Conservation (phyloP, 2,113 vertebrate genomes). For the Leucopternis melanops region DNA sequence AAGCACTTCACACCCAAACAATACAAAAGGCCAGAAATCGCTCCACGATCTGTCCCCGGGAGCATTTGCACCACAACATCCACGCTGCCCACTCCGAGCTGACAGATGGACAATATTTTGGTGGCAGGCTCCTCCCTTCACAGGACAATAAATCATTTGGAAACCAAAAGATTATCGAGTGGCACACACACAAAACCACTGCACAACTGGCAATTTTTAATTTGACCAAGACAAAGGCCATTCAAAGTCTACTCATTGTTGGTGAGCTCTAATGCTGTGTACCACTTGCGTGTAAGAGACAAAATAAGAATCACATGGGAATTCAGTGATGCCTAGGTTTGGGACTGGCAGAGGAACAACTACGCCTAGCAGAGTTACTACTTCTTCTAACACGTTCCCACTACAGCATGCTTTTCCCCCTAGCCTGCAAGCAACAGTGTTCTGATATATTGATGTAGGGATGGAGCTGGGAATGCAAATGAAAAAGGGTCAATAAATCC, state of each 20-base stretch:
- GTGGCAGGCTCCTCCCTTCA: background rate
- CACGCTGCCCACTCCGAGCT: background rate
- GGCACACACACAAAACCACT: background rate
- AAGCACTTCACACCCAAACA: background rate
- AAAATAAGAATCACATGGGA: background rate
- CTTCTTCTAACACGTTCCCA: background rate
- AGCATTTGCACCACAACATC: background rate
- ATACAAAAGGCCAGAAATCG: accelerated
- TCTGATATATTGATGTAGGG: background rate
- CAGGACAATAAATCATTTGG: background rate
- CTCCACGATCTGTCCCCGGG: accelerated
- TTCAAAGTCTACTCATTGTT: background rate
- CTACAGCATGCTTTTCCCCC: background rate
- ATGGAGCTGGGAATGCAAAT: background rate
- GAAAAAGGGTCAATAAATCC: background rate
- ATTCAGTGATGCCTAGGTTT: background rate
- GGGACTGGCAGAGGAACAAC: background rate
- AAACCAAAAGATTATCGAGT: background rate
- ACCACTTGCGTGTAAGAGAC: background rate
- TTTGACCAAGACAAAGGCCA: background rate
- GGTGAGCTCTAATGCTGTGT: background rate
- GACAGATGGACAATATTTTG: background rate
- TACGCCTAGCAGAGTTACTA: background rate
- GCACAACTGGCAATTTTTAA: background rate
- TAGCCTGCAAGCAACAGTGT: background rate